Evolutionary conservation across 2,113 vertebrate genomes (phyloP).

Genomic region (Eulemur macaco): DNA sequence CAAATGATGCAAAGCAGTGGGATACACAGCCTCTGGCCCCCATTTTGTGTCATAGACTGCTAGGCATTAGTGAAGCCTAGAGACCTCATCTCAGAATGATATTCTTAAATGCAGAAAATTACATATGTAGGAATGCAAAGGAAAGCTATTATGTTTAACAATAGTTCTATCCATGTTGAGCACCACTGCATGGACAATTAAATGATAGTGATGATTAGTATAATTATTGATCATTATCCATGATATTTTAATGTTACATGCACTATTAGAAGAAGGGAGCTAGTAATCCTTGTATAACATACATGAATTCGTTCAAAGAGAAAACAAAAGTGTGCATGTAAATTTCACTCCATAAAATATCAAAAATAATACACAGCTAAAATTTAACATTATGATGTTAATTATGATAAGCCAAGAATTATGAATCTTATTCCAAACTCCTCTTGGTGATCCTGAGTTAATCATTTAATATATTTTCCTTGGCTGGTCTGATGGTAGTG

Average conservation of each 20-base stretch:
- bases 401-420: background rate
- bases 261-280: background rate
- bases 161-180: background rate
- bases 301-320: background rate
- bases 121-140: background rate
- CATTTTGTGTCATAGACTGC: background rate
- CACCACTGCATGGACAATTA: background rate
- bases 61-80: background rate
- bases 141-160: background rate
- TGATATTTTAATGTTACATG: background rate
- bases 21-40: fast-evolving
- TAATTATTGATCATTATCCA: background rate
- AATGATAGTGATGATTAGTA: background rate
- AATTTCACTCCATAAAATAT: background rate
- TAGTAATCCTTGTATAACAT: background rate
- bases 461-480: background rate
- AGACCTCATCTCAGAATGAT: background rate
- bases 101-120: background rate
- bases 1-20: fast-evolving
- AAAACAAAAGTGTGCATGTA: background rate
- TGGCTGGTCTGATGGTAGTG: no score
- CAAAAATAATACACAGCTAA: background rate
- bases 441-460: background rate
- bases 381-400: background rate
- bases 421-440: background rate